Percentiles rank a stretch among this genome's conserved stretches.
phyloP scores from a whole-genome alignment of 2,888 invertebrate species.

The Chalcis sispes region DNA sequence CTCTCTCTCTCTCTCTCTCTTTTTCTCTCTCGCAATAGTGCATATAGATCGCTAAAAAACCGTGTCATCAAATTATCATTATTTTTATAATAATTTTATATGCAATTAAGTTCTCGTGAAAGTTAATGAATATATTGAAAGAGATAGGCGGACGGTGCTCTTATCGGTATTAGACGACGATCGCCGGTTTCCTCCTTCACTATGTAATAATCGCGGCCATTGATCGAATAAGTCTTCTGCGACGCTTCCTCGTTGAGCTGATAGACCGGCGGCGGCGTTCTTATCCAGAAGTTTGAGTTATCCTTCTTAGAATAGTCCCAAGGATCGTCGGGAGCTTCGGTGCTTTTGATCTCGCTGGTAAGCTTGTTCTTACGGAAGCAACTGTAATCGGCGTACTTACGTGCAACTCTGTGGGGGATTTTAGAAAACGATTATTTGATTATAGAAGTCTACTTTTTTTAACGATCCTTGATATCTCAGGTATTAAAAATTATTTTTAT shows the following conservation, averaged over 20 bases:
- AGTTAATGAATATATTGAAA: slow-evolving; percentile 80
- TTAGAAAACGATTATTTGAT: too few relatives aligned
- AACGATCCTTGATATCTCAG: too few relatives aligned
- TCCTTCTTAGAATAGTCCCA: slow-evolving; percentile 37
- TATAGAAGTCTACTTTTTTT: too few relatives aligned
- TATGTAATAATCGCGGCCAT: slow-evolving; percentile 87
- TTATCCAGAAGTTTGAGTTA: slow-evolving; percentile 47
- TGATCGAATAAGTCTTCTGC: slow-evolving; percentile 75
- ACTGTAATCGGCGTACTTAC: background rate
- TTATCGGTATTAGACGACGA: slow-evolving; percentile 83
- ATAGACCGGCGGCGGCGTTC: slow-evolving; percentile 56
- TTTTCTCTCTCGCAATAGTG: too few relatives aligned
- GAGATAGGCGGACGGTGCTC: slow-evolving; percentile 86
- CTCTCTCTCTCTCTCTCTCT: too few relatives aligned
- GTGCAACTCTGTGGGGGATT: slow-evolving; percentile 1
- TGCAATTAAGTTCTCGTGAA: background rate
- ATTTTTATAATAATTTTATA: background rate
- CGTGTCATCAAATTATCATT: too few relatives aligned
- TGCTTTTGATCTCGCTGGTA: slow-evolving; percentile 8
- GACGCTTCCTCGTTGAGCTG: slow-evolving; percentile 38
- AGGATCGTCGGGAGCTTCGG: background rate
- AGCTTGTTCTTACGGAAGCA: slow-evolving; percentile 23
- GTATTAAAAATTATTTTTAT: too few relatives aligned
- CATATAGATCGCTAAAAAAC: too few relatives aligned
- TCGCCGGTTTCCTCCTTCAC: slow-evolving; percentile 80